These are phyloP conservation scores for Lutraria lutraria DNA, from an alignment of 2,888 invertebrate genomes.

Conservation along the genomic window DNA sequence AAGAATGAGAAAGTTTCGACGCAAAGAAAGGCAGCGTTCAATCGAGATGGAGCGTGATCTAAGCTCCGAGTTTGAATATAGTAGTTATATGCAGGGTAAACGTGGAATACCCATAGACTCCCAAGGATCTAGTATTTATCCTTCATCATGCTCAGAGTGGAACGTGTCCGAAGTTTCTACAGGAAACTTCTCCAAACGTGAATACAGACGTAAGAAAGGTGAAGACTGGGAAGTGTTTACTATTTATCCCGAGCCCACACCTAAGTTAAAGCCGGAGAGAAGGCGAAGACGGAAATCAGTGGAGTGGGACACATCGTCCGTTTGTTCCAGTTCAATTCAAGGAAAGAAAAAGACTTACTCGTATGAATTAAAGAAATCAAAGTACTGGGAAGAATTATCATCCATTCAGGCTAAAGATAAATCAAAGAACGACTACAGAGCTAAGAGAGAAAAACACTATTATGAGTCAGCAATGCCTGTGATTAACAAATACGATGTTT, in stretches of 20 bases:
- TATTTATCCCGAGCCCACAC: conserved; percentile 67
- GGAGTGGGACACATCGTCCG: conserved; percentile 65
- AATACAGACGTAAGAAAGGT: conserved; percentile 55
- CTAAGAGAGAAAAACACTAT: conserved; percentile 57
- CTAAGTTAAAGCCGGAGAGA: conserved; percentile 53
- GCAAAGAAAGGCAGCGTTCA: conserved; percentile 50
- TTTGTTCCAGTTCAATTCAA: conserved; percentile 30
- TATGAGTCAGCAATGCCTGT: conserved; percentile 68
- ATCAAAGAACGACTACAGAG: conserved; percentile 60
- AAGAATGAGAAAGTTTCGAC: conserved; percentile 49
- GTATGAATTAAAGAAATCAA: conserved; percentile 63
- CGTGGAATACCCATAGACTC: conserved; percentile 44
- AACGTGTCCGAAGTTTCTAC: conserved; percentile 59
- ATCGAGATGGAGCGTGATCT: conserved; percentile 58
- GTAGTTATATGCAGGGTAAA: background rate
- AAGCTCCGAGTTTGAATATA: conserved; percentile 65
- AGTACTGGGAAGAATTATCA: conserved; percentile 68
- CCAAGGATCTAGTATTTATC: conserved; percentile 42
- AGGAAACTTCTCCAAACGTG: conserved; percentile 52
- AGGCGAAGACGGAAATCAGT: conserved; percentile 60
- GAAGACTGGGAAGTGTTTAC: conserved; percentile 69
- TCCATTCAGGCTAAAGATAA: conserved; percentile 54
- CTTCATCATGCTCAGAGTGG: conserved; percentile 65
- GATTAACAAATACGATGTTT: conserved; percentile 60
- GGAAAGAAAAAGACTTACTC: conserved; percentile 69